phyloP scores from a whole-genome alignment of 2,888 invertebrate species.

The Boloria selene region DNA sequence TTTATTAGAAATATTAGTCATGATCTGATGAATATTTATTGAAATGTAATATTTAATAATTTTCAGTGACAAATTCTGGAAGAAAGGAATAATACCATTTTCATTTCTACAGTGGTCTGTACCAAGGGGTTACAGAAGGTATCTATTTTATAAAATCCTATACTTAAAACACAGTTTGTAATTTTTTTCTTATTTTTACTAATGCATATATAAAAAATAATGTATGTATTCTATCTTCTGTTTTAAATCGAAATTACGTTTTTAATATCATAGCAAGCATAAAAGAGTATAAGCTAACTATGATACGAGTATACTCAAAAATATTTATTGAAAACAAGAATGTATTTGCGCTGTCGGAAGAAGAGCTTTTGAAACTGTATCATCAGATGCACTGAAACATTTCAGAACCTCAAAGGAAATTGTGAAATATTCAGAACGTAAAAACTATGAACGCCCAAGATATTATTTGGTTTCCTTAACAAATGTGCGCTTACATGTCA shows the following conservation, averaged over 20 bases:
- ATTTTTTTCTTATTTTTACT: no score
- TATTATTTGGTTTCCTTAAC: slow-evolving; percentile 9
- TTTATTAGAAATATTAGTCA: background rate
- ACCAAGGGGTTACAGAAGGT: slow-evolving; percentile 36
- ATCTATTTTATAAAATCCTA: background rate
- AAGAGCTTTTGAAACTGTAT: slow-evolving; percentile 18
- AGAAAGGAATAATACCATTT: slow-evolving; percentile 43
- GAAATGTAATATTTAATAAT: slow-evolving; percentile 9
- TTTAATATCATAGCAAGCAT: background rate
- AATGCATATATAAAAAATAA: background rate
- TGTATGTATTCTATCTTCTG: no score
- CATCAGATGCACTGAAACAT: slow-evolving; percentile 16
- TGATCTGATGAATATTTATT: background rate
- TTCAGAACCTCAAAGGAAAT: slow-evolving; percentile 14
- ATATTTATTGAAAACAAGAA: slow-evolving; percentile 13
- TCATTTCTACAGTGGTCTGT: slow-evolving; percentile 48
- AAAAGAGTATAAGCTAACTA: background rate
- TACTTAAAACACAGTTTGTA: background rate
- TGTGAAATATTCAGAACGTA: slow-evolving; percentile 13
- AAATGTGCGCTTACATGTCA: background rate
- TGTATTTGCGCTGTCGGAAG: slow-evolving; percentile 13
- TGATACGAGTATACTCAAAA: background rate
- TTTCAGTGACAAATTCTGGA: slow-evolving; percentile 15
- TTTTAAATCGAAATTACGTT: background rate
- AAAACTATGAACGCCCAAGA: background rate